Conservation (phyloP, 1,140 invertebrate species). For the Brachionus paranguensis region DNA sequence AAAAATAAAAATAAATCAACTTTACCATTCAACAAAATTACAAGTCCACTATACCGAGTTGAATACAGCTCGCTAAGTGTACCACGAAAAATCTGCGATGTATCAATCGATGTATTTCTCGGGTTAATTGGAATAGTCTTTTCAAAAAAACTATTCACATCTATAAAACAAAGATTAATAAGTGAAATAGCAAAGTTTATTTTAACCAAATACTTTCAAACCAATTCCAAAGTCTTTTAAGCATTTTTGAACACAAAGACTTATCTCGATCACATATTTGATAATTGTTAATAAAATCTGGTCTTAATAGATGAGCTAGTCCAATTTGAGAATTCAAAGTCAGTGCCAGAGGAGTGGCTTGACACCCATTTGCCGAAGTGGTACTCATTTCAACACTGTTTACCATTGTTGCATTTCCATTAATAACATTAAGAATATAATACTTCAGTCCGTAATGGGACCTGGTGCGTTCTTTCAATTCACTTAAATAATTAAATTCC, state of each 20-base stretch:
- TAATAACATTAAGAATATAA: background rate
- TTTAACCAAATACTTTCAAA: background rate
- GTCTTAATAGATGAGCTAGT: background rate
- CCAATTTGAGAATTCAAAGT: background rate
- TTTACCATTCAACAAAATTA: constrained; percentile 7
- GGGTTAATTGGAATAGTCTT: constrained; percentile 27
- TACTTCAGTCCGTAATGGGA: constrained; percentile 20
- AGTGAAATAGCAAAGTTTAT: background rate
- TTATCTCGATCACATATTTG: background rate
- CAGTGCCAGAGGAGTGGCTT: constrained; percentile 11
- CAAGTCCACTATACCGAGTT: background rate
- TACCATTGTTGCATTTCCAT: background rate
- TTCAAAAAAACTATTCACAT: constrained; percentile 19
- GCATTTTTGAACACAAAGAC: background rate
- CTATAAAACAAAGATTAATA: background rate
- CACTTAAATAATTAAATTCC: background rate
- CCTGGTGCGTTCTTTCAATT: background rate
- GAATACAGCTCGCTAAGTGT: constrained; percentile 3
- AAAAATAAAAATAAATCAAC: background rate
- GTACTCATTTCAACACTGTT: background rate
- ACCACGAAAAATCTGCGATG: background rate
- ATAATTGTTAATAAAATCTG: constrained; percentile 5
- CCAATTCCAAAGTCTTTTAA: constrained; percentile 16
- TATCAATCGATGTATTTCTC: background rate
- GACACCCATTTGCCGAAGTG: background rate